phyloP scores from a whole-genome alignment of 2,797 vertebrate genomes.

The Lophotriccus pileatus region DNA sequence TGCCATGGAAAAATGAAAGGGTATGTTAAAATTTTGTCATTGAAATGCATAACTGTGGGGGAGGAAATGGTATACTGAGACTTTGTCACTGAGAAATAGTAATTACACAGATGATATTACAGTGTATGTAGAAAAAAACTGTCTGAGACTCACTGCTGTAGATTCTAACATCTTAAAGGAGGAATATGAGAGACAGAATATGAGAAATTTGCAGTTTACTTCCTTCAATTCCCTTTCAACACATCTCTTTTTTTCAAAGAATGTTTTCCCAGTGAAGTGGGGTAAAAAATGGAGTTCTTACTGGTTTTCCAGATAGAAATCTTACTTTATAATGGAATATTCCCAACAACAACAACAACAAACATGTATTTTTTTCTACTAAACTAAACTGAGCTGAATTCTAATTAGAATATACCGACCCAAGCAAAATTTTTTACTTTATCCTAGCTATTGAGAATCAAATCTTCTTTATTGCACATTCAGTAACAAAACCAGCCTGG shows the following conservation, averaged over 20 bases:
- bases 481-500: not conserved
- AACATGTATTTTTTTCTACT: not conserved
- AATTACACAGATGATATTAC: not conserved
- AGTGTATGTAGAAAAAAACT: not conserved
- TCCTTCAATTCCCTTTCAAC: not conserved
- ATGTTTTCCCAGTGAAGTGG: not conserved
- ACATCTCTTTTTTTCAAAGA: not conserved
- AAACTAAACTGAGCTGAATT: not conserved
- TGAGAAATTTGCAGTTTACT: not conserved
- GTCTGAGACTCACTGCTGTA: not conserved
- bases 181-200: not conserved
- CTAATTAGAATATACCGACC: not conserved
- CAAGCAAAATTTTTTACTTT: not conserved
- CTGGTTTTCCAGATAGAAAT: not conserved
- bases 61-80: not conserved
- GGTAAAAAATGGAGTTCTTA: rapidly evolving
- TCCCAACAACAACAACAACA: not conserved
- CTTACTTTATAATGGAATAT: not conserved
- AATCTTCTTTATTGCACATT: not conserved
- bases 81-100: not conserved
- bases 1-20: not conserved
- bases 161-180: not conserved
- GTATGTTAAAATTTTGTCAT: not conserved
- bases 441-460: not conserved
- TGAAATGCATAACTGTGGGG: not conserved